Base-by-base conservation (phyloP, 2,797 vertebrate genomes). In the Pampus argenteus region DNA sequence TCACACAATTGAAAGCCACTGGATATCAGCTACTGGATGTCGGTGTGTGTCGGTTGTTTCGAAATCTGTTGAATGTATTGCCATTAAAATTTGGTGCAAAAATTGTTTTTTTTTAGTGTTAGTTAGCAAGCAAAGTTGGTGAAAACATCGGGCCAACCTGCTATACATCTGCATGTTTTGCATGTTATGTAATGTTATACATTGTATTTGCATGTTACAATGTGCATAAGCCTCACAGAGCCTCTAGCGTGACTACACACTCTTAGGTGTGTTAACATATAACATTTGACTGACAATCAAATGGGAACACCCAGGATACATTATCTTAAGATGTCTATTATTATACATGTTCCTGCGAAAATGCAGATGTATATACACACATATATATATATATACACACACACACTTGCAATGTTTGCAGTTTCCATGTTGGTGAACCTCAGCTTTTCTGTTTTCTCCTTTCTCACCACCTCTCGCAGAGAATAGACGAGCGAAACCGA, bases 391-490 rank as follows among this genome's bases (percentile, higher is more conserved):
- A 81, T 83, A 80, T 81, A 70, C 84, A 86, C 73, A 77, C n/a
- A n/a, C n/a, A n/a, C n/a, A n/a, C n/a, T n/a, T n/a, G 72, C 77
- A 52, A 83, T 87, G 80, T 70, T 61, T 75, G 85, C 78, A 78
- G 49, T 89, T 90, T 90, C 85, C 87, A 73, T 67, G 66, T 15
- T 3, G 78, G 80, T 83, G 40, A 80, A 85, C 84, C 84, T 90
- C 84, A 82, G 71, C 75, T 56, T 47, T 47, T 51, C 74, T 81
- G 80, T 86, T 86, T 86, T 70, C 76, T 71, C 65, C 78, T 54
- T 79, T 81, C 71, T 76, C 82, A 70, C 88, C 87, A 79, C 83
- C 87, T 88, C 74, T 85, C 47, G 76, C 72, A 73, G 79, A 84
- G 85, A 91, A 92, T 81, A 82, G 86, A 78, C 69, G 6, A 57